Conservation (phyloP, 2,888 invertebrate species). For the Cerastis leucographa region DNA sequence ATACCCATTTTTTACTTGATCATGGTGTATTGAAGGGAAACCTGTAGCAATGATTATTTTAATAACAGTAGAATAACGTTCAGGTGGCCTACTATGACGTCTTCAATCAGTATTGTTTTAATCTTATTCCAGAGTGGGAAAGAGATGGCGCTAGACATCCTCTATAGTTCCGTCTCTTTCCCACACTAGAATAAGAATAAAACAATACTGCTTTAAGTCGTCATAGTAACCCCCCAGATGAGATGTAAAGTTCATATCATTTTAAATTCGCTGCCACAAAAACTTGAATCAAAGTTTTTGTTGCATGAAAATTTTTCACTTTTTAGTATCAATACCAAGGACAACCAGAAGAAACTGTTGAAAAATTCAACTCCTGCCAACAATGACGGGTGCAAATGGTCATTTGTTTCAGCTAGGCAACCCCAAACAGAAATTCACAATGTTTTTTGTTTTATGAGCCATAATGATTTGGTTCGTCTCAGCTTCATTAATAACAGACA, state of each 20-base stretch:
- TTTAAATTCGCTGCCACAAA: background rate
- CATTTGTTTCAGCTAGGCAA: too few species aligned
- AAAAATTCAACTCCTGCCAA: background rate
- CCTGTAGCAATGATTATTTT: background rate
- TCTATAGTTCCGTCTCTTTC: too few species aligned
- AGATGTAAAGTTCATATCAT: too few species aligned
- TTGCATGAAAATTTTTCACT: background rate
- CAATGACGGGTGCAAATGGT: slow-evolving; percentile 61
- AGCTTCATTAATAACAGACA: background rate
- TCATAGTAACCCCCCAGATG: too few species aligned
- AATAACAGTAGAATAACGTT: background rate
- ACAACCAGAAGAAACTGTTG: background rate
- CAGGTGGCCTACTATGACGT: too few species aligned
- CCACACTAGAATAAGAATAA: too few species aligned
- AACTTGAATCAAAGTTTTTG: background rate
- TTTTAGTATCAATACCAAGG: slow-evolving; percentile 14
- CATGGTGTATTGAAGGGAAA: background rate
- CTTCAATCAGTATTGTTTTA: too few species aligned
- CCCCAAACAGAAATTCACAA: slow-evolving; percentile 36
- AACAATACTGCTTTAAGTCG: too few species aligned
- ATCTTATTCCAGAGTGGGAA: too few species aligned
- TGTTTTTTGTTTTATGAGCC: background rate
- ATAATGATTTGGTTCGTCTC: background rate
- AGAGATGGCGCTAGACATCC: too few species aligned
- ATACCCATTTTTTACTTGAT: background rate